Evolutionary conservation across 2,113 vertebrate genomes (phyloP), one percentile per base, ranked within the genome.

Genomic region (Butorides virescens): DNA sequence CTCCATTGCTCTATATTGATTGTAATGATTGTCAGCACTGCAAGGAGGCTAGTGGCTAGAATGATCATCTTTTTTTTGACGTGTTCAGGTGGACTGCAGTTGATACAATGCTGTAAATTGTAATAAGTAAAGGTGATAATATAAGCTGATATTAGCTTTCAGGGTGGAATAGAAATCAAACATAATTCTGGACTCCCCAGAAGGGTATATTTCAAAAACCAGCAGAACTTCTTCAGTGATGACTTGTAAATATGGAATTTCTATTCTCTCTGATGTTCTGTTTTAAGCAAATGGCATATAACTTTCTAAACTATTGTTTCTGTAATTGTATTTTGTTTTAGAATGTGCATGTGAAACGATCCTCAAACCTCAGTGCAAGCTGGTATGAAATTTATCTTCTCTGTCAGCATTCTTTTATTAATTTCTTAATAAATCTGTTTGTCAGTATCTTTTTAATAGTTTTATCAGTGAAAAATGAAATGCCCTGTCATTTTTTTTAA

Each of bases 331-430:
- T 98, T 92, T 98, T 83, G 25, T 97, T 98, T 94, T 97, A 99
- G 99, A 99, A 95, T 99, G 99, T 94, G 98, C 98, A 18, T 99
- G 99, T 5, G 99, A 99, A 59, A 98, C 97, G 37, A 98, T 99
- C 22, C 87, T 97, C 9, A 98, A 98, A 55, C 99, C 99, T 70
- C 98, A 98, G 85, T 99, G 99, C 98, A 92, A 97, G 86, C 96
- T 98, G 99, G 99, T 99, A 98, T 46, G 99, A 97, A 88, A 76
- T 81, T 67, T 4, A 32, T 83, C 16, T 55, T 79, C 49, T 61
- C 92, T 79, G 18, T 79, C 61, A 55, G 8, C 27, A 15, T 52
- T 74, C 7, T 47, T 81, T 47, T 27, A 55, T 53, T 62, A 56
- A 55, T 84, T 93, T 68, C 10, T 75, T 52, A 83, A 66, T 73